Base-by-base conservation (phyloP, 2,113 vertebrate species). In the Leuciscus idus region DNA sequence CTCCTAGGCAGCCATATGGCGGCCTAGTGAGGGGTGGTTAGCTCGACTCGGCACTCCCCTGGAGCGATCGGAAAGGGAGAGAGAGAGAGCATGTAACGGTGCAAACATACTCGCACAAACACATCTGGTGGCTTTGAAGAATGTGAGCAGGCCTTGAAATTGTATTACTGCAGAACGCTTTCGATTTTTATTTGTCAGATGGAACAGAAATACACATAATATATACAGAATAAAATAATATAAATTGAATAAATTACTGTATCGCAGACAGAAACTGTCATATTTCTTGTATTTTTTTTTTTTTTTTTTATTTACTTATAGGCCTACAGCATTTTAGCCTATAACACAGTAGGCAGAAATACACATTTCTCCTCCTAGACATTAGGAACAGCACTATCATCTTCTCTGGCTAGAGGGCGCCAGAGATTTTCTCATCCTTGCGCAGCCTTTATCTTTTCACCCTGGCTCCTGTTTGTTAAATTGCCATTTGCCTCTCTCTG, bases 1-100 rank as follows among this genome's bases (percentile, higher is more conserved):
- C 83, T 85, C 79, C 85, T 88, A 64, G 66, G 59, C 80, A 87
- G 85, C 87, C 89, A 90, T 87, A 90, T 90, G 89, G 89, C 77
- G 70, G 68, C 80, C 88, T 84, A 87, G 85, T 78, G 80, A 84
- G 66, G 85, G 74, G 59, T 59, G 61, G 73, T 84, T 86, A 86
- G 79, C 52, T 48, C 59, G 72, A 55, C n/a, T 23, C 77, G 64
- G 33, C 66, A 39, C 50, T 66, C 52, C 84, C 85, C 80, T 84
- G 61, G 6, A 87, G 83, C 79, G 50, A 26, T 64, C 26, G 36
- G 43, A 77, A 72, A 61, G 48, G n/a, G 78, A 30, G 39, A 81
- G 62, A 87, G 59, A 81, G 52, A 87, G 64, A 55, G 59, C 62
- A 78, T 62, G 66, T 36, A 26, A 23, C 28, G n/a, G 12, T 52